A percentile compares a stretch with the other conserved stretches of the same genome.
These are phyloP conservation scores for Cynopterus brachyotis DNA, from an alignment of 2,113 vertebrate species.

Conservation along the genomic window DNA sequence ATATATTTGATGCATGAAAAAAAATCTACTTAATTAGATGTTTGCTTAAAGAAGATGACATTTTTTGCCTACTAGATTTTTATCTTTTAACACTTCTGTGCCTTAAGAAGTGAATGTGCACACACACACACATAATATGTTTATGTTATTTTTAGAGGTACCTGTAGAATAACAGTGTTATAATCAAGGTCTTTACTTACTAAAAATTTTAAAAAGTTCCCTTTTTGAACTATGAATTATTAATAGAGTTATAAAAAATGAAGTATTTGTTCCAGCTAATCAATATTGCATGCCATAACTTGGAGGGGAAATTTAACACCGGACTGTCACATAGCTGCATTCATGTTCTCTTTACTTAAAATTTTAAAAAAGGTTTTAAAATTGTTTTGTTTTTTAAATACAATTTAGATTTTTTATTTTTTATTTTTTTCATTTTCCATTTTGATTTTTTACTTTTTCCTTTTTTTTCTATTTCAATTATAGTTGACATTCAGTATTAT, in stretches of 20 bases:
- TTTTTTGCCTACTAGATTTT: background rate
- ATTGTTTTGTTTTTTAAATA: background rate
- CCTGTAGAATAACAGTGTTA: background rate
- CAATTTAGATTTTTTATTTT: too few relatives aligned
- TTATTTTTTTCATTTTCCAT: too few relatives aligned
- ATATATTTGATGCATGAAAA: conserved; percentile 3
- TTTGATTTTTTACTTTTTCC: too few relatives aligned
- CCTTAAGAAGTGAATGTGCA: background rate
- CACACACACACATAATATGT: background rate
- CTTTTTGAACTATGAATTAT: conserved; percentile 37
- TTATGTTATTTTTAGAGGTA: conserved; percentile 29
- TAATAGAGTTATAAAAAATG: background rate
- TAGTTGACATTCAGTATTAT: too few relatives aligned
- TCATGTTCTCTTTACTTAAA: background rate
- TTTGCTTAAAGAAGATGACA: conserved; percentile 39
- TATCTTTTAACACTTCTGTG: background rate
- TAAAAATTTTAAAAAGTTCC: background rate
- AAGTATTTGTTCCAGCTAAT: conserved; percentile 21
- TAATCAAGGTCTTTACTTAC: conserved; percentile 39
- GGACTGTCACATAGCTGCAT: background rate
- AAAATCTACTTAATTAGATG: background rate
- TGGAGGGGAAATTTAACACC: background rate
- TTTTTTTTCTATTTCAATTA: too few relatives aligned
- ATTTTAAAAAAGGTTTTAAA: background rate
- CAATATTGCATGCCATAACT: background rate